Percentiles rank a stretch among this genome's conserved stretches.
These are phyloP conservation scores for Stomatorhinus walkeri DNA, from an alignment of 2,797 vertebrate species.

Conservation along the genomic window DNA sequence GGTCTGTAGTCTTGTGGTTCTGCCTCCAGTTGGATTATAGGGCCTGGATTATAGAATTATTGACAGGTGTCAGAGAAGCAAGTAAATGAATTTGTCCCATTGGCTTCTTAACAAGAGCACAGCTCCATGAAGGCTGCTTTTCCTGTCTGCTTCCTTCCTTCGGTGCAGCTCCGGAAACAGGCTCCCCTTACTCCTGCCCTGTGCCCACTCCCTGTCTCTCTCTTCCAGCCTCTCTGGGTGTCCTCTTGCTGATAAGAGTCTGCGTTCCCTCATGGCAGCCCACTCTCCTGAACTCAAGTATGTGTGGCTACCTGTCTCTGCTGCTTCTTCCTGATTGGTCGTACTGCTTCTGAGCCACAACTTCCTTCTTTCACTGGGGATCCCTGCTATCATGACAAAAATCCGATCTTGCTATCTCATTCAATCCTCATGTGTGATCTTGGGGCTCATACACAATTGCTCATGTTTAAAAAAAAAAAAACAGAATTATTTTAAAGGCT, in stretches of 20 bases:
- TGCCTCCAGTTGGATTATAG: neutral
- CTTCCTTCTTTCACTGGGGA: neutral
- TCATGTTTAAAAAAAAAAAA: neutral
- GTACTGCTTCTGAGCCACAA: neutral
- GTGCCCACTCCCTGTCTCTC: constrained; percentile 34
- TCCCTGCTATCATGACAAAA: neutral
- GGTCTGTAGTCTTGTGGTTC: neutral
- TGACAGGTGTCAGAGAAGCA: neutral
- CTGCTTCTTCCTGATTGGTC: constrained; percentile 37
- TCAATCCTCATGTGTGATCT: neutral
- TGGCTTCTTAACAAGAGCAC: constrained; percentile 19
- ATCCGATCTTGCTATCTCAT: neutral
- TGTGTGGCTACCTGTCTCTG: constrained; percentile 60
- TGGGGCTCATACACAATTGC: neutral
- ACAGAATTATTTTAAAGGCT: neutral
- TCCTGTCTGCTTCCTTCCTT: constrained; percentile 2
- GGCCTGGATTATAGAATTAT: neutral
- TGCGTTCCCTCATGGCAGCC: constrained; percentile 99
- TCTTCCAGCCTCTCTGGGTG: constrained; percentile 97
- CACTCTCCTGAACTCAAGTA: constrained; percentile 99
- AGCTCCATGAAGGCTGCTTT: constrained; percentile 1
- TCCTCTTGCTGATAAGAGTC: constrained; percentile 99
- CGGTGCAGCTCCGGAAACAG: neutral
- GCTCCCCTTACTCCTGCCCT: constrained; percentile 25
- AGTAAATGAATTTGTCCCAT: constrained; percentile 39